These are phyloP conservation scores for Gymnobelideus leadbeateri DNA, from an alignment of 2,113 vertebrate genomes.

Conservation along the genomic window DNA sequence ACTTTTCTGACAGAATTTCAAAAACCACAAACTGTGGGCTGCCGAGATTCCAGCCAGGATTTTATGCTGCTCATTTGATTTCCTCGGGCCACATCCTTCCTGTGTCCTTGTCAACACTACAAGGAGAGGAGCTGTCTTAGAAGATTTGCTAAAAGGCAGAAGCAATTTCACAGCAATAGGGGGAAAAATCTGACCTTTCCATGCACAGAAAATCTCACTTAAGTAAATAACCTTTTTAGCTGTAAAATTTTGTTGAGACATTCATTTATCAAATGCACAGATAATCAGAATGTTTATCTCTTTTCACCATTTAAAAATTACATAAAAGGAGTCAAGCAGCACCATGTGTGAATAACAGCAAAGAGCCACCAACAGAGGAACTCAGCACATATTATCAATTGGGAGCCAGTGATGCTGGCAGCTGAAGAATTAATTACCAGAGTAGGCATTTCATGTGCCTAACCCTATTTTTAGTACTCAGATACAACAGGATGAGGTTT, in stretches of 20 bases:
- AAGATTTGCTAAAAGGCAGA: slow-evolving; percentile 90
- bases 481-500: slow-evolving; percentile 72
- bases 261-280: slow-evolving; percentile 84
- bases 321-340: slow-evolving; percentile 67
- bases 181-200: slow-evolving; percentile 90
- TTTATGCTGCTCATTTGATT: slow-evolving; percentile 84
- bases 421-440: slow-evolving; percentile 81
- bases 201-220: slow-evolving; percentile 88
- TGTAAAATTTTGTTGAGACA: slow-evolving; percentile 87
- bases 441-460: slow-evolving; percentile 71
- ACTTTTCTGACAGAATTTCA: slow-evolving; percentile 86
- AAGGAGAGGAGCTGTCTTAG: slow-evolving; percentile 86
- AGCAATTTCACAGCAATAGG: slow-evolving; percentile 90
- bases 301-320: slow-evolving; percentile 80
- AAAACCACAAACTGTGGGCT: slow-evolving; percentile 78
- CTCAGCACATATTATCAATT: slow-evolving; percentile 67
- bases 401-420: slow-evolving; percentile 65
- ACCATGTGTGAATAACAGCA: slow-evolving; percentile 47
- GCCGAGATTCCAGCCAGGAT: slow-evolving; percentile 79
- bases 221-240: slow-evolving; percentile 92
- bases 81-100: slow-evolving; percentile 83
- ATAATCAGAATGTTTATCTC: slow-evolving; percentile 84
- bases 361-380: slow-evolving; percentile 62
- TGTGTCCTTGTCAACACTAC: slow-evolving; percentile 86
- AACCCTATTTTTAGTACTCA: slow-evolving; percentile 63